Evolutionary conservation across 2,888 invertebrate species (phyloP).

Genomic region (Thalpophila matura): DNA sequence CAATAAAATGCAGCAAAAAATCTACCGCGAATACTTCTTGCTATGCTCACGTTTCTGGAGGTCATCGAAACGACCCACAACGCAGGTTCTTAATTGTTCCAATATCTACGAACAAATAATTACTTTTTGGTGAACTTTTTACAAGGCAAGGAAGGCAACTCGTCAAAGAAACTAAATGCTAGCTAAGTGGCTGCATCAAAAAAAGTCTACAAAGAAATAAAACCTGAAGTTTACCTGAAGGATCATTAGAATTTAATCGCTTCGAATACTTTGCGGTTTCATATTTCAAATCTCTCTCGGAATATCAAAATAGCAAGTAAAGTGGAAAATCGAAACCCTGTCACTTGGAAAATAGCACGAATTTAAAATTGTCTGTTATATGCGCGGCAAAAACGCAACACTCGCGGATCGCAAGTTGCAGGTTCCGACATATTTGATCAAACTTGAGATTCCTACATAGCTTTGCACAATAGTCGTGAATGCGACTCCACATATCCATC

Average conservation of each 20-base stretch:
- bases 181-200: conserved; percentile 17
- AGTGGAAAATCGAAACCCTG: conserved; percentile 64
- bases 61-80: conserved; percentile 49
- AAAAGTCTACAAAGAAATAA: conserved; percentile 26
- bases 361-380: conserved; percentile 56
- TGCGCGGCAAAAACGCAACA: conserved; percentile 41
- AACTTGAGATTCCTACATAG: conserved; percentile 29
- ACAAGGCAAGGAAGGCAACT: conserved; percentile 30
- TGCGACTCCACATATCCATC: conserved; percentile 8
- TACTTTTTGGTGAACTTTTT: conserved; percentile 40
- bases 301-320: conserved; percentile 59
- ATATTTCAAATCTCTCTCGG: conserved; percentile 31
- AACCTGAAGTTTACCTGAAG: conserved; percentile 15
- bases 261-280: conserved; percentile 31
- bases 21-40: conserved; percentile 31
- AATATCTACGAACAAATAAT: conserved; percentile 47
- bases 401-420: conserved; percentile 12
- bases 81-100: conserved; percentile 44
- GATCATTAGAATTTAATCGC: conserved; percentile 34
- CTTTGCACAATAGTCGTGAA: conserved; percentile 21
- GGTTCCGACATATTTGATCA: conserved; percentile 37
- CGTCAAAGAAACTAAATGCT: conserved; percentile 26
- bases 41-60: conserved; percentile 47
- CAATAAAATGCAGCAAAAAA: conserved; percentile 53
- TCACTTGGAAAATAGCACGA: conserved; percentile 59